phyloP scores from a whole-genome alignment of 1,140 invertebrate genomes.

The Diprion similis region DNA sequence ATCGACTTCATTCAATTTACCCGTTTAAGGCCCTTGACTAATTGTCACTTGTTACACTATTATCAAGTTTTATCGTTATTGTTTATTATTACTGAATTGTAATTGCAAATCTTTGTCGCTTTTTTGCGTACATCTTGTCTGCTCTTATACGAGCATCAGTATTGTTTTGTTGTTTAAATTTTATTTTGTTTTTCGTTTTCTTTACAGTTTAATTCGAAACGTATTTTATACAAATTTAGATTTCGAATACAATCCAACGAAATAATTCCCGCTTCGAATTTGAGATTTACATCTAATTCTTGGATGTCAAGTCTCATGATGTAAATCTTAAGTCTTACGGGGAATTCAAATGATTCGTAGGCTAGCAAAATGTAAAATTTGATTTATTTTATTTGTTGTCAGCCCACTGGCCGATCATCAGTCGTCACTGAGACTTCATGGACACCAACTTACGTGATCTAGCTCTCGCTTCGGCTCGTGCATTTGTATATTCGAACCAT shows the following conservation, averaged over 20 bases:
- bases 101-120: neutral
- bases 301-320: conserved; percentile 15
- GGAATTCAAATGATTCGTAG: no score
- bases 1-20: neutral
- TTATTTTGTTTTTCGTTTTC: no score
- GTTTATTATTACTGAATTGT: neutral
- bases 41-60: neutral
- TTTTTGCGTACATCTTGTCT: neutral
- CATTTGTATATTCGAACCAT: conserved; percentile 95
- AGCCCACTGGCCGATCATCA: conserved; percentile 54
- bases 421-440: conserved; percentile 86
- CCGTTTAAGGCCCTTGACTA: neutral
- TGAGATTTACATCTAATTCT: no score
- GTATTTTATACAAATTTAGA: no score
- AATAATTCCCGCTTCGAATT: no score
- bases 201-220: no score
- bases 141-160: no score
- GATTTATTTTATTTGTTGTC: conserved; percentile 40
- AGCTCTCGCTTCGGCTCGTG: conserved; percentile 79
- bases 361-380: neutral
- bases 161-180: no score
- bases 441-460: conserved; percentile 84
- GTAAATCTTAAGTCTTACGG: conserved; percentile 26
- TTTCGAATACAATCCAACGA: no score
- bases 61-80: neutral